Evolutionary conservation across 1,140 invertebrate genomes (phyloP), one percentile per base, ranked within the genome.

Genomic region (Thaumetopoea pityocampa): DNA sequence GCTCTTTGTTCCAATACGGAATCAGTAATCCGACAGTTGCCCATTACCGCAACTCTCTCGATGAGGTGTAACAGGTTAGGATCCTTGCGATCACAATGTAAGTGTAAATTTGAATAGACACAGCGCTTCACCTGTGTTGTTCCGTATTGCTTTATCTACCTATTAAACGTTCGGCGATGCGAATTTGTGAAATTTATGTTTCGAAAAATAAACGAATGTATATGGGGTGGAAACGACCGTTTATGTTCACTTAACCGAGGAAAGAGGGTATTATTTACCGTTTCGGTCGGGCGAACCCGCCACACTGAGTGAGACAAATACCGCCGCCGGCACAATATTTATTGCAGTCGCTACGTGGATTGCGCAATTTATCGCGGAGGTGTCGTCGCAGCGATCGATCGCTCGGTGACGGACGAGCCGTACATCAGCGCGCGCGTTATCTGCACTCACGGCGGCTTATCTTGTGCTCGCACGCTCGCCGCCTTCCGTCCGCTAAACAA

Each of bases 161-260:
- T 48, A 58, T 58, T 51, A 66, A 66, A 68, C 53, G 69, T 52
- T 57, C 60, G 61, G 64, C 61, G 59, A 73, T 54, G 56, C 51
- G 70, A 74, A 76, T 69, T 73, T 64, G 62, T 53, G 47, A 73
- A 83, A 80, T 80, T 83, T 80, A 83, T 79, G 68, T 77, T 83
- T 76, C 67, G 72, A 74, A 79, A 80, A 78, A 78, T 74, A 83
- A 83, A 78, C 66, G 73, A 64, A 77, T 69, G 74, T 80, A 83
- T 79, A 83, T 80, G 79, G 79, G 76, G 79, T 80, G 79, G 79
- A 83, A 83, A 83, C 79, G 79, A 79, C 67, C 79, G 72, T 80
- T 83, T 79, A 80, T 79, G 79, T 83, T 83, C 79, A 83, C 76
- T 83, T 83, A 83, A 83, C 73, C 79, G 79, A 80, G 76, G 72